Base-by-base conservation (phyloP, 1,140 invertebrate genomes). In the Globodera ellingtonae region DNA sequence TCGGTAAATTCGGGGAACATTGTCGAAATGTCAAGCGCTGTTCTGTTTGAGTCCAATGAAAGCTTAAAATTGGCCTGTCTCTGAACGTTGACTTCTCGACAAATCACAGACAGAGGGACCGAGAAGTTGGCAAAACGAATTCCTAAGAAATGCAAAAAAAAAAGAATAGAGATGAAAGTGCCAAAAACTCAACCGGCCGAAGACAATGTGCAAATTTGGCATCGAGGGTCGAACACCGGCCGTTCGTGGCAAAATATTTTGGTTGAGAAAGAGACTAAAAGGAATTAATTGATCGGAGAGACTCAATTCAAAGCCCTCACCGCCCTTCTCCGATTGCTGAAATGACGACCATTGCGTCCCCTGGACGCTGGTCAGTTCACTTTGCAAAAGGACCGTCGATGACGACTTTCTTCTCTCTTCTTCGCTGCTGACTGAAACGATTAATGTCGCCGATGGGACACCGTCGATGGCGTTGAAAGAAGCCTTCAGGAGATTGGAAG, bases 391-490 rank as follows among this genome's bases (percentile, higher is more conserved):
- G 3, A 77, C 3, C 67, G 13, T 52, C 59, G 48, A 56, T 24
- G 56, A 35, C 15, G 35, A 85, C 24, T 18, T 72, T 75, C 35
- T 56, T 62, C 21, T 47, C 46, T 21, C 73, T 56, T 75, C 72
- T 47, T 47, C 24, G 46, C 46, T 67, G 13, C 7, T 35, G 18
- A 77, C 21, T 50, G 47, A 62, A 35, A 84, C 24, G 4, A 21
- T 65, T 3, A 85, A n/a, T 24, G 83, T 84, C 10, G 83, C 83
- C n/a, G 83, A 84, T n/a, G 85, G 83, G 24, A 86, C 85, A 35
- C 66, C 70, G 13, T 84, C 84, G 21, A 24, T 46, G 47, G 69
- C 70, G 46, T 86, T 70, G 56, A 81, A 81, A 15, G 82, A 79
- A 10, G 56, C 15, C 56, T 62, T 18, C 6, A 62, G 4, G 10